A percentile compares a stretch with the other conserved stretches of the same genome.
These are phyloP conservation scores for Potorous gilbertii DNA, from an alignment of 2,797 vertebrate genomes.

Conservation along the genomic window DNA sequence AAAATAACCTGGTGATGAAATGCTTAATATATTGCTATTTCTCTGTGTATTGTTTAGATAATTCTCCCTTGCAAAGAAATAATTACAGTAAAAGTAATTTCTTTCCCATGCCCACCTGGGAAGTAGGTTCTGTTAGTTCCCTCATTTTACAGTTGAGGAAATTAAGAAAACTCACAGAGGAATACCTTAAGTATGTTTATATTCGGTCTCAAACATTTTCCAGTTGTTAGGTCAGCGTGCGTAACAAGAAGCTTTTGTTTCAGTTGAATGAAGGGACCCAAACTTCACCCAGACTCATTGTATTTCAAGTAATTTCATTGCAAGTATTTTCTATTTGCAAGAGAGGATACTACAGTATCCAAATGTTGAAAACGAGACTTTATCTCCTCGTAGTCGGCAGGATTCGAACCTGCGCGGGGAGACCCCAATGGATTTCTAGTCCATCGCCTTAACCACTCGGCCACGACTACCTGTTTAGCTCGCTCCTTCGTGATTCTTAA, in stretches of 20 bases:
- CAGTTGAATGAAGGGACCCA: not conserved
- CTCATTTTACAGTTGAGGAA: not conserved
- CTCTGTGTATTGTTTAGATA: not conserved
- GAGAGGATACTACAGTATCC: no score
- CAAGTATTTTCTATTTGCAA: no score
- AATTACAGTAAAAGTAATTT: not conserved
- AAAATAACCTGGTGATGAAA: not conserved
- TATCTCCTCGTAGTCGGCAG: conserved; percentile 78
- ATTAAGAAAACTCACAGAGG: not conserved
- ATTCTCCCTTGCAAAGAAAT: not conserved
- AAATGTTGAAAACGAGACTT: not conserved
- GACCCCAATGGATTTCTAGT: conserved; percentile 82
- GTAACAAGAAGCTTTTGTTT: not conserved
- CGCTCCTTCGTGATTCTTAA: not conserved
- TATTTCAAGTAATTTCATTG: not conserved
- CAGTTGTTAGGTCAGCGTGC: not conserved
- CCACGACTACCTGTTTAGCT: conserved; percentile 69
- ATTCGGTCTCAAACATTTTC: no score
- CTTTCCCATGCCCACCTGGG: not conserved
- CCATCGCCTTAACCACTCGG: conserved; percentile 82
- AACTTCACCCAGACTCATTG: not conserved
- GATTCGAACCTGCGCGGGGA: conserved; percentile 84
- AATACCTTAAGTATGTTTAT: not conserved
- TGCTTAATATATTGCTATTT: not conserved
- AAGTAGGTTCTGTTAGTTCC: no score